Evolutionary conservation across 2,797 vertebrate species (phyloP).

Genomic region (Poecilia gillii): DNA sequence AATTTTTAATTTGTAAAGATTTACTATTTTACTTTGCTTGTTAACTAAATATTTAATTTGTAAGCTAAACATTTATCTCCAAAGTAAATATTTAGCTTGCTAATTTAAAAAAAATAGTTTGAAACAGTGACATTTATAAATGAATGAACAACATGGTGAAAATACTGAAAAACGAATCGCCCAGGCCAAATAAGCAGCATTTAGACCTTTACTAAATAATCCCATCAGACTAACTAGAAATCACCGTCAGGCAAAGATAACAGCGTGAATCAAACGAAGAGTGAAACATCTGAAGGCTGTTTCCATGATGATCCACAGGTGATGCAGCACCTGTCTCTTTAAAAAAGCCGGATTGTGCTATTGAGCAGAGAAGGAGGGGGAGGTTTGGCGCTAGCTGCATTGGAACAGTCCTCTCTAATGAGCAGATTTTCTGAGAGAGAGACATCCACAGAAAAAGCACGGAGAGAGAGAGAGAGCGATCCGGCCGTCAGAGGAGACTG

Average conservation of each 20-base stretch:
- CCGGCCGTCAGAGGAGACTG: conserved; percentile 67
- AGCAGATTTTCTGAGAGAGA: conserved; percentile 82
- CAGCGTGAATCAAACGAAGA: background rate
- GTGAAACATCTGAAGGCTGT: background rate
- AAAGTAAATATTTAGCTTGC: background rate
- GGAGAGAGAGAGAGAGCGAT: conserved; percentile 64
- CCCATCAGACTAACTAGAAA: background rate
- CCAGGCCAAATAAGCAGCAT: too few relatives aligned
- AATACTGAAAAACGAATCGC: background rate
- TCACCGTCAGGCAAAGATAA: background rate
- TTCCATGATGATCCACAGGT: conserved; percentile 55
- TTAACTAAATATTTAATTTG: background rate
- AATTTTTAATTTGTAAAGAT: background rate
- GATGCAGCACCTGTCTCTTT: conserved; percentile 84
- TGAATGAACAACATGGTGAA: background rate
- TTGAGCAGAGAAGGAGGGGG: conserved; percentile 60
- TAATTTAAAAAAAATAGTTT: background rate
- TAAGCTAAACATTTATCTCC: background rate
- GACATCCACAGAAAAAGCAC: conserved; percentile 52
- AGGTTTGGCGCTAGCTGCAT: conserved; percentile 63
- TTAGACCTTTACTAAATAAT: background rate
- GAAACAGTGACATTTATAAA: background rate
- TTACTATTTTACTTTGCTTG: background rate
- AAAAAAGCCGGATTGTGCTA: conserved; percentile 80
- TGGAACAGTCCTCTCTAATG: conserved; percentile 85